Evolutionary conservation across 2,888 invertebrate species (phyloP).

Genomic region (Drosophila phalerata): DNA sequence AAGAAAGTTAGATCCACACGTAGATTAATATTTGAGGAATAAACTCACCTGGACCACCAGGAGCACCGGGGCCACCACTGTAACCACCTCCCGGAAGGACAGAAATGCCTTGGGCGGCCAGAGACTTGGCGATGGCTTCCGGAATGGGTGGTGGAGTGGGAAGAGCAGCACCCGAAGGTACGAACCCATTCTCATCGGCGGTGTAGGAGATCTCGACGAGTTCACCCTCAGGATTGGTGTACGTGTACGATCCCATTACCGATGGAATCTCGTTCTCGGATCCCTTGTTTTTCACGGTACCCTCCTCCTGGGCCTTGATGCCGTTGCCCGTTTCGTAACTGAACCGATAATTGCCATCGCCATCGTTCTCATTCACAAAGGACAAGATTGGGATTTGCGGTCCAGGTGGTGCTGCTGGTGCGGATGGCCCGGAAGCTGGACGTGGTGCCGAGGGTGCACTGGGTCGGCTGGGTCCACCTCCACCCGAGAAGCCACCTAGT

Average conservation of each 20-base stretch:
- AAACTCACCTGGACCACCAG: constrained; percentile 52
- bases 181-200: constrained; percentile 90
- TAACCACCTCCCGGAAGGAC: constrained; percentile 86
- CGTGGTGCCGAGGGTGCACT: constrained; percentile 80
- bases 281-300: constrained; percentile 88
- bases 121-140: constrained; percentile 88
- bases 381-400: constrained; percentile 87
- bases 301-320: constrained; percentile 88
- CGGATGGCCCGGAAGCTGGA: constrained; percentile 65
- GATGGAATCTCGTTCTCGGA: constrained; percentile 87
- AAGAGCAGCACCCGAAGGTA: constrained; percentile 87
- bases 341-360: constrained; percentile 87
- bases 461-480: constrained; percentile 77
- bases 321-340: constrained; percentile 89
- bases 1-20: not conserved
- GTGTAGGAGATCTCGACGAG: constrained; percentile 88
- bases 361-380: constrained; percentile 87
- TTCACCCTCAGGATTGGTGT: constrained; percentile 89
- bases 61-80: constrained; percentile 73
- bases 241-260: constrained; percentile 88
- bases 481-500: constrained; percentile 83
- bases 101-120: constrained; percentile 86
- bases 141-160: constrained; percentile 89
- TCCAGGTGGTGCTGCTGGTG: constrained; percentile 75
- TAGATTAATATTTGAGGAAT: too few species aligned